Evolutionary conservation across 2,113 vertebrate species (phyloP).

Genomic region (Pseudorhombus dupliciocellatus): DNA sequence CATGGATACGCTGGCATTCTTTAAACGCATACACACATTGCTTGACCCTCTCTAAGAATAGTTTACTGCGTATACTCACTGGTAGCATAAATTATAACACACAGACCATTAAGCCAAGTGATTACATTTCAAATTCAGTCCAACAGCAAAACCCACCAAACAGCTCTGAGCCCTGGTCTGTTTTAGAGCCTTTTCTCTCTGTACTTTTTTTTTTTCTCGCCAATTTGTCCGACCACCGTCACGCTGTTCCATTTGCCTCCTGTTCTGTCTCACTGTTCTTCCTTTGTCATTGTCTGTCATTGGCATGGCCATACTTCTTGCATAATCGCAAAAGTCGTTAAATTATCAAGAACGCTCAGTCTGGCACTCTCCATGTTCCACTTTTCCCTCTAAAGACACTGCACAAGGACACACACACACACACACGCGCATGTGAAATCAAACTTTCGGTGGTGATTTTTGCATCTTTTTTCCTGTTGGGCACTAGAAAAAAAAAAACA

Average conservation of each 20-base stretch:
- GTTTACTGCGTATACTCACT: constrained; percentile 45
- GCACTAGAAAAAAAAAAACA: constrained; percentile 38
- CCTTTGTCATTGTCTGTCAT: constrained; percentile 71
- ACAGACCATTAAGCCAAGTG: constrained; percentile 36
- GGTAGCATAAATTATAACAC: constrained; percentile 31
- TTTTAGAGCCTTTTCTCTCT: neutral
- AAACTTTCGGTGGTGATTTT: constrained; percentile 10
- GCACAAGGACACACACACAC: neutral
- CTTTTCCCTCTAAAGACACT: constrained; percentile 25
- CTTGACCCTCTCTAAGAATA: constrained; percentile 70
- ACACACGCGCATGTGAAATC: constrained; percentile 28
- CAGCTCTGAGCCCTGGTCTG: constrained; percentile 14
- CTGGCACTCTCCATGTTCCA: constrained; percentile 58
- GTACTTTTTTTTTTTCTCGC: constrained; percentile 21
- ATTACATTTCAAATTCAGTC: constrained; percentile 20
- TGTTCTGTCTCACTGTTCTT: constrained; percentile 67
- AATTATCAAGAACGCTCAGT: constrained; percentile 66
- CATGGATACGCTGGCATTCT: constrained; percentile 73
- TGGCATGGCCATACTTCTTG: constrained; percentile 59
- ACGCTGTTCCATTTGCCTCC: constrained; percentile 54
- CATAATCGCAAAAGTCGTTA: constrained; percentile 62
- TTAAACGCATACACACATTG: constrained; percentile 63
- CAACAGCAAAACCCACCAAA: constrained; percentile 8
- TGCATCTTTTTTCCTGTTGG: constrained; percentile 10
- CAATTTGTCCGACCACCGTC: constrained; percentile 32